Base-by-base conservation (phyloP, 2,113 vertebrate genomes). In the Myrmecobius fasciatus region DNA sequence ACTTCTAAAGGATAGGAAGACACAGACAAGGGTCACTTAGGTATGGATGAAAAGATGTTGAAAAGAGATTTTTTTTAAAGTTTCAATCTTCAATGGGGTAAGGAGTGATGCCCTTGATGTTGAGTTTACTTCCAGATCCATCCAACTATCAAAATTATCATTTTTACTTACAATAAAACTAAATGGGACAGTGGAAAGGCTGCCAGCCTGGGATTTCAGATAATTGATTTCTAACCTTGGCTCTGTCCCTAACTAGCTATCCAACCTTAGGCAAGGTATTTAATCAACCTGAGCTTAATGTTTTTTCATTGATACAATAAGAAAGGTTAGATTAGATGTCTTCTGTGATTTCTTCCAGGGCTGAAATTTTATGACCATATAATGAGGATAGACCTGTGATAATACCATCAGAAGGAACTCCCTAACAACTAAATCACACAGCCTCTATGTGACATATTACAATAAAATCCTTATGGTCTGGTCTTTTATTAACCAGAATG, bases 241-340 rank as follows among this genome's bases (percentile, higher is more conserved):
- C 14, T 46, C 52, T 20, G 4, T 7, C 8, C 1, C 8, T 25
- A 3, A 24, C 94, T 88, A 31, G 28, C 51, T 92, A 3, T 49
- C 91, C 67, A n/a, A 89, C n/a, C 60, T 94, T 51, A 2, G 53
- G 47, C 46, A 92, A 49, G n/a, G 25, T 31, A 75, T 97, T 95
- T 48, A 3, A 17, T 53, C n/a, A 83, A 12, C 67, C 54, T 0
- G 0, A 91, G 7, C 20, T 2, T 92, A 67, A 47, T 2, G 2
- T 56, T 92, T 93, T 51, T 43, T 89, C 51, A 25, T 90, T 0
- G 88, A 26, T 95, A 90, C 89, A 67, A 52, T 24, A 43, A n/a
- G 1, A 83, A 83, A 83, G 67, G 5, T n/a, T 43, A n/a, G n/a
- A 43, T 83, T 36, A 36, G 28, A 36, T 67, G 56, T 3, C 28